Percentiles rank a stretch among this genome's conserved stretches.
Evolutionary conservation across 2,888 invertebrate genomes (phyloP).

Genomic region (Dastarcus helophoroides): DNA sequence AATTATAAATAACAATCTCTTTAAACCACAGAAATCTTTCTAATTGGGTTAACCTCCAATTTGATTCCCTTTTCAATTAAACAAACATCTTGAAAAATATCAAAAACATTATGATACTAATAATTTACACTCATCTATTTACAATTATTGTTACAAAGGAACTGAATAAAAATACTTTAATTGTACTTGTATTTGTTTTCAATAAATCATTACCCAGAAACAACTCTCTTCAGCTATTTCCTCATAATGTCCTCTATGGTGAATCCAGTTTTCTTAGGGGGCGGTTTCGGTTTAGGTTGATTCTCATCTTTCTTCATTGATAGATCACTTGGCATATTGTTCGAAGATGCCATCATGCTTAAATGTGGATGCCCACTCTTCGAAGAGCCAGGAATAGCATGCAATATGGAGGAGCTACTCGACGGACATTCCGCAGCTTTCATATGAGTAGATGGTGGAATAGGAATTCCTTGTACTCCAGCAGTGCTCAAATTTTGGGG

Average conservation of each 20-base stretch:
- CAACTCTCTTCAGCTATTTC: slow-evolving; percentile 49
- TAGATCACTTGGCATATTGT: slow-evolving; percentile 32
- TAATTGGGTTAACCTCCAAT: too few species aligned
- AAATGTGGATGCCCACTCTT: slow-evolving; percentile 12
- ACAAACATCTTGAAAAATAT: too few species aligned
- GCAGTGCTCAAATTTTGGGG: slow-evolving; percentile 3
- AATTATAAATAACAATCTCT: too few species aligned
- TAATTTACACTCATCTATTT: too few species aligned
- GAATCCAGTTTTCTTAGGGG: slow-evolving; percentile 64
- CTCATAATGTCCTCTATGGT: slow-evolving; percentile 88
- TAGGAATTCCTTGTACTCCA: slow-evolving; percentile 19
- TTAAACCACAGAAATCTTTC: too few species aligned
- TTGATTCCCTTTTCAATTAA: too few species aligned
- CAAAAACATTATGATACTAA: too few species aligned
- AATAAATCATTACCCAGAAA: too few species aligned
- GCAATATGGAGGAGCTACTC: slow-evolving; percentile 38
- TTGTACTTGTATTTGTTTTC: too few species aligned
- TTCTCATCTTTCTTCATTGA: slow-evolving; percentile 35
- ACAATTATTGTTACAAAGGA: too few species aligned
- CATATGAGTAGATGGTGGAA: slow-evolving; percentile 21
- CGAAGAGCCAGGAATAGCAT: slow-evolving; percentile 10
- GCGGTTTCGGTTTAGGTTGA: slow-evolving; percentile 45
- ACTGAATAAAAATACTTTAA: too few species aligned
- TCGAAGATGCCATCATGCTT: slow-evolving; percentile 3
- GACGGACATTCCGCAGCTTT: slow-evolving; percentile 42